Percentiles rank a stretch among this genome's conserved stretches.
Evolutionary conservation across 2,113 vertebrate genomes (phyloP).

Genomic region (Lepisosteus osseus): DNA sequence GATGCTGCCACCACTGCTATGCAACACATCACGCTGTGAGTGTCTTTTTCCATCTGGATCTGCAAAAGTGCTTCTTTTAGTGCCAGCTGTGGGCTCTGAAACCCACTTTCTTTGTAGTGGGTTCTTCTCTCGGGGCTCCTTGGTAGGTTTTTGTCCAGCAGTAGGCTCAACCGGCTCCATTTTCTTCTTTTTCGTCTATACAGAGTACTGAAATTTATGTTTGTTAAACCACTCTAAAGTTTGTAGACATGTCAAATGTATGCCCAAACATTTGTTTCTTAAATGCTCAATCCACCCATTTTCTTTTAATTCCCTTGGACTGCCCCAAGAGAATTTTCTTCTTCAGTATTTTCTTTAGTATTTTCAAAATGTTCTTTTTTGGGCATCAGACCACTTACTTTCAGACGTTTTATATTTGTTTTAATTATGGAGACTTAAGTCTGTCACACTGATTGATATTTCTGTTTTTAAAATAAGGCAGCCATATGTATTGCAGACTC

Average conservation of each 20-base stretch:
- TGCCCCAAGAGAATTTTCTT: slow-evolving; percentile 24
- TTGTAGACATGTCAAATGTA: slow-evolving; percentile 73
- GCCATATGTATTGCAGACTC: too few relatives aligned
- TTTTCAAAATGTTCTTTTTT: slow-evolving; percentile 31
- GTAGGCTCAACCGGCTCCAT: slow-evolving; percentile 88
- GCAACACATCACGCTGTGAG: slow-evolving; percentile 74
- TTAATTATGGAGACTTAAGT: slow-evolving; percentile 22
- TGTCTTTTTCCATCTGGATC: slow-evolving; percentile 76
- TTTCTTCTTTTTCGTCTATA: slow-evolving; percentile 60
- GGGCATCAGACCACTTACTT: slow-evolving; percentile 44
- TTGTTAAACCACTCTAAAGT: slow-evolving; percentile 53
- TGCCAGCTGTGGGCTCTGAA: slow-evolving; percentile 79
- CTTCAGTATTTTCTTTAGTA: slow-evolving; percentile 23
- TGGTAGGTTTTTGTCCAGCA: slow-evolving; percentile 84
- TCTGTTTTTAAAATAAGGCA: not conserved
- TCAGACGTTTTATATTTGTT: slow-evolving; percentile 37
- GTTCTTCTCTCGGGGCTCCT: slow-evolving; percentile 83
- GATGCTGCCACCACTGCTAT: slow-evolving; percentile 56
- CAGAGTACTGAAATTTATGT: slow-evolving; percentile 26
- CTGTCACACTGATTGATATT: not conserved
- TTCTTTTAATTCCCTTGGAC: slow-evolving; percentile 33
- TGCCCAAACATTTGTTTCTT: slow-evolving; percentile 63
- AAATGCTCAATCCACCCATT: slow-evolving; percentile 67
- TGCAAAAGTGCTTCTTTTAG: slow-evolving; percentile 82
- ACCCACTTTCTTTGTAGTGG: slow-evolving; percentile 84